Evolutionary conservation across 2,797 vertebrate genomes (phyloP).

Genomic region (Acipenser ruthenus): DNA sequence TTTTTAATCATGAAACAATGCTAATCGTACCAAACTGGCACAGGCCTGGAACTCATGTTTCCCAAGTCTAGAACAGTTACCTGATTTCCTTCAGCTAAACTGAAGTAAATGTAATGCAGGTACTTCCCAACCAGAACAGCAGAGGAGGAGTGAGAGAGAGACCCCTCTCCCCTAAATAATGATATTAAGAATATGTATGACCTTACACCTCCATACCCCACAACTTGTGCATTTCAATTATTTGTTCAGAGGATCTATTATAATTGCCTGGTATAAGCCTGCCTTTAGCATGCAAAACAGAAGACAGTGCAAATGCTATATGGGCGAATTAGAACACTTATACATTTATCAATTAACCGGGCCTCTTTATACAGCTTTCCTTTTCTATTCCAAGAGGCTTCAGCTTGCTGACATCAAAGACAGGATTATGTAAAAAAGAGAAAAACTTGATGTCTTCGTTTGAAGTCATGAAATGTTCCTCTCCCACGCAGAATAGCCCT

Average conservation of each 20-base stretch:
- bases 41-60: no score
- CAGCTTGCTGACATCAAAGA: constrained; percentile 85
- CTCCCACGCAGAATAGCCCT: constrained; percentile 48
- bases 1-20: no score
- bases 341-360: constrained; percentile 59
- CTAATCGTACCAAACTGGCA: no score
- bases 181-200: constrained; percentile 47
- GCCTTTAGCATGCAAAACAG: constrained; percentile 91
- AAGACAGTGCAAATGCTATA: constrained; percentile 67
- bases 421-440: constrained; percentile 72
- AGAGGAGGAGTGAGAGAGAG: not conserved
- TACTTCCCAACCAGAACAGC: no score
- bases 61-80: no score
- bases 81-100: no score
- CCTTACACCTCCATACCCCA: constrained; percentile 62
- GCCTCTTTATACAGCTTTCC: constrained; percentile 60
- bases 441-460: constrained; percentile 82
- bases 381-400: constrained; percentile 70
- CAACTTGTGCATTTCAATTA: constrained; percentile 81
- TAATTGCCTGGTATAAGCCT: constrained; percentile 67
- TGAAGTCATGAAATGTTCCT: constrained; percentile 77
- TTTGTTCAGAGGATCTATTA: constrained; percentile 77
- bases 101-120: no score
- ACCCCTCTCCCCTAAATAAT: constrained; percentile 41
- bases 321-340: constrained; percentile 62